phyloP scores from a whole-genome alignment of 2,888 invertebrate species.

The Philereme vetulata region DNA sequence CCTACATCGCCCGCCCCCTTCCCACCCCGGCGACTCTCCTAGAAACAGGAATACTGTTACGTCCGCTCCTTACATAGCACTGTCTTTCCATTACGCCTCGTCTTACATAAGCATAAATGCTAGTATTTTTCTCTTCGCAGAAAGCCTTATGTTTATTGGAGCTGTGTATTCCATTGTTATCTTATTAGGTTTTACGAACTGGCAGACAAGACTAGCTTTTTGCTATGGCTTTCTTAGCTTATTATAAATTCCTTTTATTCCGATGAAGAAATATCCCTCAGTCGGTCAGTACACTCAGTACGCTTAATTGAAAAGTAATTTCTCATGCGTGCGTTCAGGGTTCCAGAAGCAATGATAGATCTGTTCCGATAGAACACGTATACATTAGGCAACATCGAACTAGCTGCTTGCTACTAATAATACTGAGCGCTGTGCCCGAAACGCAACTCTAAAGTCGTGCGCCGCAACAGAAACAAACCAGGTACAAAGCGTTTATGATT shows the following conservation, averaged over 20 bases:
- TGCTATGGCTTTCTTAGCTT: conserved; percentile 29
- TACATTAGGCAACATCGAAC: conserved; percentile 53
- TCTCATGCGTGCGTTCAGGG: conserved; percentile 32
- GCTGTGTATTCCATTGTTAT: conserved; percentile 33
- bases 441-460: conserved; percentile 59
- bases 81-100: conserved; percentile 56
- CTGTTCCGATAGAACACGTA: conserved; percentile 43
- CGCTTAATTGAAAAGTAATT: conserved; percentile 12
- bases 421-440: conserved; percentile 60
- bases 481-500: conserved; percentile 78
- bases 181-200: conserved; percentile 37
- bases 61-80: conserved; percentile 64
- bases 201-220: conserved; percentile 31
- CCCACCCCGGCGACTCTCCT: conserved; percentile 50
- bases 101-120: conserved; percentile 51
- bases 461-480: conserved; percentile 80
- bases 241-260: conserved; percentile 29
- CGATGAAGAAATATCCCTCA: neutral
- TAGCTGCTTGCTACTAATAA: conserved; percentile 58
- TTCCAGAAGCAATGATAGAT: conserved; percentile 40
- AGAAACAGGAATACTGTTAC: conserved; percentile 65
- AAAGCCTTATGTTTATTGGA: conserved; percentile 39
- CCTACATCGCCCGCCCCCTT: conserved; percentile 49
- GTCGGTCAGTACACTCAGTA: neutral
- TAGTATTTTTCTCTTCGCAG: conserved; percentile 43